Evolutionary conservation across 2,888 invertebrate species (phyloP).

Genomic region (Morpho achilles): DNA sequence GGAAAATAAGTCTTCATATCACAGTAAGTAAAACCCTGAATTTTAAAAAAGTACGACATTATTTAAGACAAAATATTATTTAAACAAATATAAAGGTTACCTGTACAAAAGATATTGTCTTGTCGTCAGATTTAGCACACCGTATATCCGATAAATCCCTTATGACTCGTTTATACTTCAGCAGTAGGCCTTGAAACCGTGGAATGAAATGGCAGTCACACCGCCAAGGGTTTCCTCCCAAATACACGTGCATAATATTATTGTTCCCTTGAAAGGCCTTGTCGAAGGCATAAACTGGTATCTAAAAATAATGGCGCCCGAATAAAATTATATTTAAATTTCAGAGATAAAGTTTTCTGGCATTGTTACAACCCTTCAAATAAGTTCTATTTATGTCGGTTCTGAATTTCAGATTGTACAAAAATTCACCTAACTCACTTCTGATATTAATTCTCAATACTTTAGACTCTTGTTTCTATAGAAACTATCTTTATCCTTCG

Average conservation of each 20-base stretch:
- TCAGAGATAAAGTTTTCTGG: not conserved
- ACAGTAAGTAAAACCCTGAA: too few relatives aligned
- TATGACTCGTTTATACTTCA: conserved; percentile 84
- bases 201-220: conserved; percentile 91
- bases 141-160: conserved; percentile 84
- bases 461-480: too few relatives aligned
- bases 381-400: too few relatives aligned
- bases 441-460: too few relatives aligned
- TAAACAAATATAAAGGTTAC: conserved; percentile 46
- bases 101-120: conserved; percentile 80
- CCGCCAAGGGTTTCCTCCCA: conserved; percentile 89
- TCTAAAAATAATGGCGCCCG: conserved; percentile 58
- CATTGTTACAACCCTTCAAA: too few relatives aligned
- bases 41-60: too few relatives aligned
- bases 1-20: too few relatives aligned
- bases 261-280: conserved; percentile 86
- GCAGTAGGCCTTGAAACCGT: conserved; percentile 83
- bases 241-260: conserved; percentile 83
- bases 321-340: not conserved
- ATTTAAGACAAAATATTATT: too few relatives aligned
- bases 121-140: conserved; percentile 82
- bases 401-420: too few relatives aligned
- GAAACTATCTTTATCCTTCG: too few relatives aligned
- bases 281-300: conserved; percentile 89
- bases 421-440: too few relatives aligned